Conservation (phyloP, 2,113 vertebrate species). For the Calypte anna region DNA sequence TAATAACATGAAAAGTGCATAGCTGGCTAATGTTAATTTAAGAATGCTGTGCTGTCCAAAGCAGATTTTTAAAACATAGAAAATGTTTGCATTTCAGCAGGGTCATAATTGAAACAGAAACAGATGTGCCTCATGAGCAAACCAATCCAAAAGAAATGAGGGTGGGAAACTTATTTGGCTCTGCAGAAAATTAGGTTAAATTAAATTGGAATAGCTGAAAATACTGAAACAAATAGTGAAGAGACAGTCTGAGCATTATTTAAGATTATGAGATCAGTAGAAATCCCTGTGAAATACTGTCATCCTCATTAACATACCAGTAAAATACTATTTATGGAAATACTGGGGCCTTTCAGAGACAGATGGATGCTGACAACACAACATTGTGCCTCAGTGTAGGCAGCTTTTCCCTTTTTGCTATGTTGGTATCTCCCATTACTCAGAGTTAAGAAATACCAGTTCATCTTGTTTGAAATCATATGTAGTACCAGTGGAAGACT, state of each 20-base stretch:
- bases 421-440: background rate
- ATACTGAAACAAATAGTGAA: constrained; percentile 11
- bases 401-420: background rate
- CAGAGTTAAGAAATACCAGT: background rate
- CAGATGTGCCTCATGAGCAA: background rate
- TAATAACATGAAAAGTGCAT: background rate
- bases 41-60: background rate
- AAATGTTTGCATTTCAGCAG: constrained; percentile 15
- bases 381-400: background rate
- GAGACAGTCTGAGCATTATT: background rate
- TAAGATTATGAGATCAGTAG: background rate
- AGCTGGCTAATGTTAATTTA: background rate
- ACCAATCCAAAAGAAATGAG: background rate
- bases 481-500: background rate
- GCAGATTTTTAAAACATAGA: background rate
- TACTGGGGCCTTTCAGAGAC: background rate
- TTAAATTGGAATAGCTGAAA: constrained; percentile 3
- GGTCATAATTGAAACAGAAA: constrained; percentile 13
- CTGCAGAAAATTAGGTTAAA: constrained; percentile 2
- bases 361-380: background rate
- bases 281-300: constrained; percentile 7
- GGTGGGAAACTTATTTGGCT: constrained; percentile 8
- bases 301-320: background rate
- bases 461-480: background rate
- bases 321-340: background rate